Conservation (phyloP, 2,888 invertebrate genomes). For the Nymphalis polychloros region DNA sequence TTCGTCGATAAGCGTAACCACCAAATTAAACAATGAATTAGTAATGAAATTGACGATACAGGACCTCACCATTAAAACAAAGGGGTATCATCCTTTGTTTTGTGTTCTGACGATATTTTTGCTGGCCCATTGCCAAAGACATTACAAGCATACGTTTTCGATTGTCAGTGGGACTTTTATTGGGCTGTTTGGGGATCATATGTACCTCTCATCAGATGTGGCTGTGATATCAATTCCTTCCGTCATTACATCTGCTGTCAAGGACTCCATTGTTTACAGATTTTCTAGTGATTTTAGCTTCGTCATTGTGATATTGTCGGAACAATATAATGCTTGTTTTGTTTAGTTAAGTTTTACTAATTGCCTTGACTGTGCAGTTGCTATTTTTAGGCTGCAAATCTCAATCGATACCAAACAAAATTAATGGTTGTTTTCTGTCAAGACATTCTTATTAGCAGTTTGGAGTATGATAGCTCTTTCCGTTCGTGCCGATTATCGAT, state of each 20-base stretch:
- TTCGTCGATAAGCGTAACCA: neutral
- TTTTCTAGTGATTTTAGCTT: neutral
- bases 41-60: constrained; percentile 7
- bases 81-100: constrained; percentile 23
- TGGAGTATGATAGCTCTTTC: too few species aligned
- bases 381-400: too few species aligned
- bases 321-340: too few species aligned
- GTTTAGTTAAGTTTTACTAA: too few species aligned
- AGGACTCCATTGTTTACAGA: constrained; percentile 2
- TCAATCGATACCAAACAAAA: too few species aligned
- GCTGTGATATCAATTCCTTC: constrained; percentile 8
- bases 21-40: constrained; percentile 13
- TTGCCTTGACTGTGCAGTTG: too few species aligned
- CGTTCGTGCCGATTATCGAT: too few species aligned
- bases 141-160: constrained; percentile 12
- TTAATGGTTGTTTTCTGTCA: too few species aligned
- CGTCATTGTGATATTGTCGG: neutral
- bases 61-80: constrained; percentile 21
- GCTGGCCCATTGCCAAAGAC: constrained; percentile 23
- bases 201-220: constrained; percentile 25
- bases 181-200: constrained; percentile 27
- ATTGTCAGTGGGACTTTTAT: constrained; percentile 33
- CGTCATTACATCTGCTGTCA: constrained; percentile 8
- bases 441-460: too few species aligned
- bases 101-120: constrained; percentile 13